Evolutionary conservation across 1,140 invertebrate genomes (phyloP).

Genomic region (Onthophagus taurus): DNA sequence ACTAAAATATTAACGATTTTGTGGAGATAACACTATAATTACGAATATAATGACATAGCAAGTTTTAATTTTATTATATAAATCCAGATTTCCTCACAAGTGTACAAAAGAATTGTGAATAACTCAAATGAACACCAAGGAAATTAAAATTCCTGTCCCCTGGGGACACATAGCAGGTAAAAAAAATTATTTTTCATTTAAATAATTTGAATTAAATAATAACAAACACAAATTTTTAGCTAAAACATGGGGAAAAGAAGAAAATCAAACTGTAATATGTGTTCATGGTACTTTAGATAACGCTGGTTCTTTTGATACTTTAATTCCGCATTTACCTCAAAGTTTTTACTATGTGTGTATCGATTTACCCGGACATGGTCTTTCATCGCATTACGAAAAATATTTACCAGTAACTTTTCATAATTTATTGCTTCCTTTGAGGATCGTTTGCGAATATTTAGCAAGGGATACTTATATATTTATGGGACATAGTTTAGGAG

Average conservation of each 20-base stretch:
- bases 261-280: conserved; percentile 39
- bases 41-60: no score
- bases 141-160: conserved; percentile 9
- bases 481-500: conserved; percentile 51
- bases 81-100: no score
- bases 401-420: conserved; percentile 37
- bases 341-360: conserved; percentile 49
- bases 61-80: no score
- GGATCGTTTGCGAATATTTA: conserved; percentile 41
- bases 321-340: conserved; percentile 46
- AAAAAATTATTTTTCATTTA: conserved; percentile 4
- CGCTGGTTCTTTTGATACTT: conserved; percentile 48
- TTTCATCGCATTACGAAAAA: conserved; percentile 47
- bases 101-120: no score
- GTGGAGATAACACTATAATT: no score
- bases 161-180: conserved; percentile 14
- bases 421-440: conserved; percentile 40
- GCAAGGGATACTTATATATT: conserved; percentile 24
- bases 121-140: conserved; percentile 5
- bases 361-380: conserved; percentile 58
- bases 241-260: conserved; percentile 44
- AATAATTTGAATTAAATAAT: no score
- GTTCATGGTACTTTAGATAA: conserved; percentile 55
- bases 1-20: no score
- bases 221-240: no score